These are phyloP conservation scores for Eospalax fontanierii DNA, from an alignment of 2,797 vertebrate genomes.

Conservation along the genomic window DNA sequence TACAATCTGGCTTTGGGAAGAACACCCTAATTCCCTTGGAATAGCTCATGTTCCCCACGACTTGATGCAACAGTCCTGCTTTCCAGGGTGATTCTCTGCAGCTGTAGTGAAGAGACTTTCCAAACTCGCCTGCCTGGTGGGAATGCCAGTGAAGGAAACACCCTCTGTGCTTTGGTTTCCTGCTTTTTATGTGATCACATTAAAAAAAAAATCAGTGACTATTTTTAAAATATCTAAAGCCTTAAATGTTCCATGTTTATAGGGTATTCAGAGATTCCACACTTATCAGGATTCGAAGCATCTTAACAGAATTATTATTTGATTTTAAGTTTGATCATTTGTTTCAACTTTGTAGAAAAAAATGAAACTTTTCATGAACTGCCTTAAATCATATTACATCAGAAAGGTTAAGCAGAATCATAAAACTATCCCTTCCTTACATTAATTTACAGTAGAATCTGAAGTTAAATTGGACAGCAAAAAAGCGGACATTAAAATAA, in stretches of 20 bases:
- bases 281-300: slow-evolving; percentile 38
- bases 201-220: slow-evolving; percentile 37
- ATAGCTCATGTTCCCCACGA: slow-evolving; percentile 63
- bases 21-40: slow-evolving; percentile 10
- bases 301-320: slow-evolving; percentile 45
- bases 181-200: slow-evolving; percentile 26
- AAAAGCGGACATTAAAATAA: slow-evolving; percentile 55
- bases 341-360: neutral
- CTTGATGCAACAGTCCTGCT: slow-evolving; percentile 14
- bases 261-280: slow-evolving; percentile 31
- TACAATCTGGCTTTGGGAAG: slow-evolving; percentile 53
- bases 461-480: neutral
- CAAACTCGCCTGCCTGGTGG: neutral
- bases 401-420: slow-evolving; percentile 10
- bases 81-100: slow-evolving; percentile 49
- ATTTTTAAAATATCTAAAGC: slow-evolving; percentile 39
- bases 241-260: slow-evolving; percentile 36
- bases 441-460: slow-evolving; percentile 4
- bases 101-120: slow-evolving; percentile 42
- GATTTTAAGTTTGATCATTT: neutral
- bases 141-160: slow-evolving; percentile 32
- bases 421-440: slow-evolving; percentile 22
- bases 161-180: neutral
- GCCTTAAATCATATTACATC: slow-evolving; percentile 39
- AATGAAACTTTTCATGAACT: slow-evolving; percentile 31